A percentile compares a stretch with the other conserved stretches of the same genome.
phyloP scores from a whole-genome alignment of 2,113 vertebrate species.

The Macquaria australasica region DNA sequence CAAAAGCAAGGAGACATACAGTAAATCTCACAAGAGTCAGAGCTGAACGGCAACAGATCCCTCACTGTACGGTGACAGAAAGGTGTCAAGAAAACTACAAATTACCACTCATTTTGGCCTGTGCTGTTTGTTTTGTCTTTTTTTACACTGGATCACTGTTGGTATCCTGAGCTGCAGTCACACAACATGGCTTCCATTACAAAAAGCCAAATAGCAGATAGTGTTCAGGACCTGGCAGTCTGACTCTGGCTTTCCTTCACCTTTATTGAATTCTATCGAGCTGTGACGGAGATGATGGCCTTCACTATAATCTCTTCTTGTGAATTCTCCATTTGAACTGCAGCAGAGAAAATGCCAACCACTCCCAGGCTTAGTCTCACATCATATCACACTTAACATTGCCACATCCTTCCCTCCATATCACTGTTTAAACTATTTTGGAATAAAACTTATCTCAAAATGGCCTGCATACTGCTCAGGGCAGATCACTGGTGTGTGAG shows the following conservation, averaged over 20 bases:
- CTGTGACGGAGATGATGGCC: background rate
- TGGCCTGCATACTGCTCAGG: constrained; percentile 42
- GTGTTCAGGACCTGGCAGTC: constrained; percentile 15
- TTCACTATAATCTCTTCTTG: constrained; percentile 27
- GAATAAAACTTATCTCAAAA: constrained; percentile 43
- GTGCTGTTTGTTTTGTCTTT: background rate
- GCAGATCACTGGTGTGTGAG: constrained; percentile 36
- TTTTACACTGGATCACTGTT: background rate
- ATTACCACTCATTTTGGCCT: background rate
- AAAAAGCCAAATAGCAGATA: constrained; percentile 30
- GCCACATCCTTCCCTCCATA: constrained; percentile 31
- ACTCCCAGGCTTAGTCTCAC: constrained; percentile 15
- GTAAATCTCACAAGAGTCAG: constrained; percentile 26
- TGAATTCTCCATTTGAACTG: constrained; percentile 32
- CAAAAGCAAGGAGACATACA: constrained; percentile 47
- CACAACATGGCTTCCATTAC: constrained; percentile 18
- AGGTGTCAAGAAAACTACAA: constrained; percentile 3
- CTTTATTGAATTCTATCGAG: constrained; percentile 10
- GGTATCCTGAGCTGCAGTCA: constrained; percentile 20
- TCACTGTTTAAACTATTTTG: constrained; percentile 42
- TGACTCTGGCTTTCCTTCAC: constrained; percentile 19
- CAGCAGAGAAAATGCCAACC: constrained; percentile 12
- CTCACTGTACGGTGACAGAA: background rate
- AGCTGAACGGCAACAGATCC: constrained; percentile 29
- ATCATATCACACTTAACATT: constrained; percentile 15